Conservation (phyloP, 2,888 invertebrate genomes). For the Apamea epomidion region DNA sequence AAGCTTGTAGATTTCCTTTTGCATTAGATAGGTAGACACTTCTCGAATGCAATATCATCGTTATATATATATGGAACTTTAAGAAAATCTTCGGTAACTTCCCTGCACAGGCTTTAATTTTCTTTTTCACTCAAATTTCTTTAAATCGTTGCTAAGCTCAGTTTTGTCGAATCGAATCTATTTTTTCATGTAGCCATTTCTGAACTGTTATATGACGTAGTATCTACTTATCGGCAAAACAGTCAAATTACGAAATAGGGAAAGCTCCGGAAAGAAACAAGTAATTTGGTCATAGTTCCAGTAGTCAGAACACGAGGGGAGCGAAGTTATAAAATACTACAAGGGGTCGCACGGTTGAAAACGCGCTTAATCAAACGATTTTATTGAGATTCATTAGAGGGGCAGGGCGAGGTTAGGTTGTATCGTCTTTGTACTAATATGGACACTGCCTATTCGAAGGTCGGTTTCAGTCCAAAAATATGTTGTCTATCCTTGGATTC, state of each 20-base stretch:
- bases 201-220: not conserved
- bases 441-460: conserved; percentile 13
- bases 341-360: conserved; percentile 65
- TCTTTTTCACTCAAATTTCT: not conserved
- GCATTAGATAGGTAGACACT: not conserved
- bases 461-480: conserved; percentile 5
- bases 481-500: conserved; percentile 8
- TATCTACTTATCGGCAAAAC: conserved; percentile 27
- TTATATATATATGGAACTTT: not conserved
- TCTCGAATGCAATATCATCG: not conserved
- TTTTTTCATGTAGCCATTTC: conserved; percentile 14
- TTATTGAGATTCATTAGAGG: conserved; percentile 66
- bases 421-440: conserved; percentile 38
- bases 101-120: not conserved
- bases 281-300: conserved; percentile 33
- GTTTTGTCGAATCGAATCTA: not conserved
- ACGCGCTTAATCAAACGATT: conserved; percentile 68
- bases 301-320: conserved; percentile 36
- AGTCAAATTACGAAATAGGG: conserved; percentile 26
- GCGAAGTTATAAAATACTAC: conserved; percentile 46
- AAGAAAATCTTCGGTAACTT: not conserved
- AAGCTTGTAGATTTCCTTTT: conserved; percentile 2
- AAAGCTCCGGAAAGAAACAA: conserved; percentile 20
- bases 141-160: not conserved
- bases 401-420: conserved; percentile 19